Evolutionary conservation across 2,888 invertebrate species (phyloP).

Genomic region (Punctoribates punctum): DNA sequence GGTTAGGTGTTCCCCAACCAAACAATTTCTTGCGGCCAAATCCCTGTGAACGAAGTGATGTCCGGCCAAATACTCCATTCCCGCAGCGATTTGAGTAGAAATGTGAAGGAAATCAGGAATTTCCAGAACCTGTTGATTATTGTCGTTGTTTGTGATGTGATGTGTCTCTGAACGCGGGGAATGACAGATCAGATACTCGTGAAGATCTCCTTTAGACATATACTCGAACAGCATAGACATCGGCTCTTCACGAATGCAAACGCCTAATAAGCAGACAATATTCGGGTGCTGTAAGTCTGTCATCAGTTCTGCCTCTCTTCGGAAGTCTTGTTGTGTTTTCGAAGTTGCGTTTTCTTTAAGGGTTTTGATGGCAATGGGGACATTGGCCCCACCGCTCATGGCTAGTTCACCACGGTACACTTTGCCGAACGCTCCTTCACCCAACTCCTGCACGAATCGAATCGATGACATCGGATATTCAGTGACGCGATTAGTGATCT

Average conservation of each 20-base stretch:
- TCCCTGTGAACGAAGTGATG: conserved; percentile 97
- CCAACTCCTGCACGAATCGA: conserved; percentile 79
- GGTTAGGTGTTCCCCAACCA: conserved; percentile 87
- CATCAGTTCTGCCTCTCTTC: conserved; percentile 79
- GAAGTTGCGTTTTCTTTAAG: conserved; percentile 70
- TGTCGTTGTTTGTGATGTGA: conserved; percentile 49
- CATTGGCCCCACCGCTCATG: conserved; percentile 53
- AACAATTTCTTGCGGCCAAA: conserved; percentile 89
- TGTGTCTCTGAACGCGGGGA: conserved; percentile 67
- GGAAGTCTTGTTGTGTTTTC: conserved; percentile 73
- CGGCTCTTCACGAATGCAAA: conserved; percentile 52
- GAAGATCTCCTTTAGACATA: conserved; percentile 93
- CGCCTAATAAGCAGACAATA: conserved; percentile 72
- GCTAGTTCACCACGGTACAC: conserved; percentile 64
- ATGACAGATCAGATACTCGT: conserved; percentile 87
- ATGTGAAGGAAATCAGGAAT: conserved; percentile 75
- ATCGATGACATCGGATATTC: conserved; percentile 68
- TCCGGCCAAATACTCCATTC: conserved; percentile 61
- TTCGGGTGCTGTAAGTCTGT: conserved; percentile 73
- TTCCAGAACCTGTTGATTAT: conserved; percentile 45
- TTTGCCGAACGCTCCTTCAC: conserved; percentile 95
- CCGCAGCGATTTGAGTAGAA: conserved; percentile 77
- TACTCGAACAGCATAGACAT: conserved; percentile 92
- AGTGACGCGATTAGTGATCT: conserved; percentile 53
- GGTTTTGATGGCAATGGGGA: conserved; percentile 72